Conservation (phyloP, 1,140 invertebrate species). For the Saccostrea echinata region DNA sequence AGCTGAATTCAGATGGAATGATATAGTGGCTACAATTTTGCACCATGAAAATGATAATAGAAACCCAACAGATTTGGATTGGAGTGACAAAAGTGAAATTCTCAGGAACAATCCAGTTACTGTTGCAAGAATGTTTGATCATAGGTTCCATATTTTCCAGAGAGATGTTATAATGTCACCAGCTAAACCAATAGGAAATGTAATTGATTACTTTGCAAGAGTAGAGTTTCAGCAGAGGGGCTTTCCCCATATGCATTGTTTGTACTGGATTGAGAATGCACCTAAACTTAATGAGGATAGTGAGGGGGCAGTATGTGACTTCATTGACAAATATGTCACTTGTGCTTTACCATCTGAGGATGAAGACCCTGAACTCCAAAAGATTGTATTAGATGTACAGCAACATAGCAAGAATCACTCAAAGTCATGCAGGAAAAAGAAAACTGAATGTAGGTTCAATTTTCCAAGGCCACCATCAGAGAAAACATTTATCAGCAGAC, state of each 20-base stretch:
- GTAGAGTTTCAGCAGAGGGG: slow-evolving; percentile 54
- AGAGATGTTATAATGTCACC: slow-evolving; percentile 8
- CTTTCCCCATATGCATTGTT: too few relatives aligned
- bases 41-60: slow-evolving; percentile 43
- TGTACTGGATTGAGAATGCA: too few relatives aligned
- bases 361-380: not conserved
- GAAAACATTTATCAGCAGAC: not conserved
- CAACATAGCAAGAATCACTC: too few relatives aligned
- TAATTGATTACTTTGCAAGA: slow-evolving; percentile 67
- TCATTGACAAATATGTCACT: too few relatives aligned
- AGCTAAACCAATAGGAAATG: slow-evolving; percentile 57
- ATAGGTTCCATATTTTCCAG: slow-evolving; percentile 22
- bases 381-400: slow-evolving; percentile 30
- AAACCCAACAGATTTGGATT: slow-evolving; percentile 29
- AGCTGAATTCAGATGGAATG: slow-evolving; percentile 57
- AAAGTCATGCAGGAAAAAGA: too few relatives aligned
- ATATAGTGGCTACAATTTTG: slow-evolving; percentile 48
- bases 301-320: slow-evolving; percentile 22
- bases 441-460: too few relatives aligned
- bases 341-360: not conserved
- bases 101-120: slow-evolving; percentile 43
- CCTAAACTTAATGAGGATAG: slow-evolving; percentile 38
- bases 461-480: too few relatives aligned
- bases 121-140: slow-evolving; percentile 44
- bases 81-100: slow-evolving; percentile 47